These are phyloP conservation scores for Chelonia mydas DNA, from an alignment of 2,797 vertebrate genomes.

Conservation along the genomic window DNA sequence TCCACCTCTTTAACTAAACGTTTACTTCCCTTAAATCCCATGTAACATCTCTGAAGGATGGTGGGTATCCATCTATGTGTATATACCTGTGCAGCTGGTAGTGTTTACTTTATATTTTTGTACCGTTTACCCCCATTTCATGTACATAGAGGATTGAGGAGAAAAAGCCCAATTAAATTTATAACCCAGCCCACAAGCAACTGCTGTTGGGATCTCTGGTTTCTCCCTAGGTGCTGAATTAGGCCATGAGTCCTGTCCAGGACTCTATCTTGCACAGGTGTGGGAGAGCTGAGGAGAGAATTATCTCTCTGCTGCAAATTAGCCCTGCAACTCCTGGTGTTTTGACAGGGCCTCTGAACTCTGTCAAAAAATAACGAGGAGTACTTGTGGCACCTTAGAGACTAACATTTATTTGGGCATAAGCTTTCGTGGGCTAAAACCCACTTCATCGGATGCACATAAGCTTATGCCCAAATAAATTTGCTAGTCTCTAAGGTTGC, in stretches of 20 bases:
- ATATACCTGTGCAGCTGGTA: background rate
- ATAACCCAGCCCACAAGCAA: no score
- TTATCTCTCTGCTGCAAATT: background rate
- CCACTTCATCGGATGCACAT: no score
- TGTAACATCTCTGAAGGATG: background rate
- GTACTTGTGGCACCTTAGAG: no score
- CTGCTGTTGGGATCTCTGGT: no score
- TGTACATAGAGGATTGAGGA: no score
- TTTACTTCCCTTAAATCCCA: background rate
- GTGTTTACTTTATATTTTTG: background rate
- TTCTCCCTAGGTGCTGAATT: background rate
- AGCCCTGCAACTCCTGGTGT: background rate
- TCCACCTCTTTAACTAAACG: background rate
- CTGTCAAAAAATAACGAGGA: background rate
- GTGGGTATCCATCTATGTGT: background rate
- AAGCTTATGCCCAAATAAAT: no score
- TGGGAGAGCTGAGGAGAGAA: background rate
- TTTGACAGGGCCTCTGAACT: background rate
- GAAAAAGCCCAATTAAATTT: background rate
- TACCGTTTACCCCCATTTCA: background rate
- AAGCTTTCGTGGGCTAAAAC: no score
- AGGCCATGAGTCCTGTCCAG: background rate
- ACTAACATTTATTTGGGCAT: no score
- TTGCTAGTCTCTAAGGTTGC: no score
- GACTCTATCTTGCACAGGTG: background rate